Conservation (phyloP, 2,888 invertebrate species). For the Amaurobius ferox region DNA sequence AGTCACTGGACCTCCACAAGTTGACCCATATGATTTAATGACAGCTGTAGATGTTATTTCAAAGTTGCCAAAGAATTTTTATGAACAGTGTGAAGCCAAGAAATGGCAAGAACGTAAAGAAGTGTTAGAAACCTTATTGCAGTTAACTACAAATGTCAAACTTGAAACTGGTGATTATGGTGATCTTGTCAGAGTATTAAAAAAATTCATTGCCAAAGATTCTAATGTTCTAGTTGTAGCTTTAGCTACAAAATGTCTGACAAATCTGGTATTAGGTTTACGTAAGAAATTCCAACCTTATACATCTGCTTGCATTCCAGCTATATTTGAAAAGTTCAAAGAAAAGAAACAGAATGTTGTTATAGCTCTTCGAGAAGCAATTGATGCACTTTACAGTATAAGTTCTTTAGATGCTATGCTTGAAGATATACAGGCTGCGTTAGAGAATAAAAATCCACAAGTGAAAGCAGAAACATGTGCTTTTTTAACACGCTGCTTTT, state of each 20-base stretch:
- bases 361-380: constrained; percentile 89
- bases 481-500: constrained; percentile 89
- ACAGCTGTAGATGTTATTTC: constrained; percentile 95
- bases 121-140: constrained; percentile 88
- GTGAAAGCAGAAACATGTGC: constrained; percentile 91
- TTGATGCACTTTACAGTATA: constrained; percentile 83
- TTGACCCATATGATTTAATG: constrained; percentile 93
- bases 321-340: constrained; percentile 95
- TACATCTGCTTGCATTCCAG: constrained; percentile 83
- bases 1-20: constrained; percentile 79
- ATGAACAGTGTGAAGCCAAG: constrained; percentile 93
- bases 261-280: constrained; percentile 88
- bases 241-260: constrained; percentile 88
- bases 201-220: constrained; percentile 95
- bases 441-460: constrained; percentile 93
- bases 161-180: constrained; percentile 95
- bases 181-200: constrained; percentile 89
- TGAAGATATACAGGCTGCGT: constrained; percentile 90
- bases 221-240: constrained; percentile 95
- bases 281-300: constrained; percentile 92
- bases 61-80: constrained; percentile 96
- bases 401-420: constrained; percentile 72
- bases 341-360: constrained; percentile 97
- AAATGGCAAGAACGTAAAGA: constrained; percentile 98
- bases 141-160: constrained; percentile 86